phyloP scores from a whole-genome alignment of 2,797 vertebrate species.

The Sebastes iracundus region DNA sequence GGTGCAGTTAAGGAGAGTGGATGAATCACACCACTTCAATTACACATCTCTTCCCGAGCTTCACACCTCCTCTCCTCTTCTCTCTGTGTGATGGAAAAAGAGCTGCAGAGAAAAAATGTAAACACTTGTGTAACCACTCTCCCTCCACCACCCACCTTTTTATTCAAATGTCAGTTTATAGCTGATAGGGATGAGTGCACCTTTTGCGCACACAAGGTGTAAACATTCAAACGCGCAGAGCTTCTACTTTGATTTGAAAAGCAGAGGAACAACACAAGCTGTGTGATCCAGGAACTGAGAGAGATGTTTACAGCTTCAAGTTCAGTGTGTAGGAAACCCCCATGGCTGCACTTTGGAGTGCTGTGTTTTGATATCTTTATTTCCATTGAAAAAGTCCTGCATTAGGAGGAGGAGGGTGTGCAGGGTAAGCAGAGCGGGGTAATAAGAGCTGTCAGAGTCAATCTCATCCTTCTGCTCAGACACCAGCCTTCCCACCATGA shows the following conservation, averaged over 20 bases:
- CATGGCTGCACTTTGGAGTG: conserved; percentile 35
- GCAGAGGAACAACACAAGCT: conserved; percentile 2
- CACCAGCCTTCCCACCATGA: conserved; percentile 27
- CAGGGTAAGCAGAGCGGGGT: neutral
- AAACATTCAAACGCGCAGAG: conserved; percentile 10
- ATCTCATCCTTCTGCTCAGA: conserved; percentile 46
- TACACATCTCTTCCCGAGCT: conserved; percentile 10
- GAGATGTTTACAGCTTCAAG: conserved; percentile 27
- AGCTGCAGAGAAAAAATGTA: neutral
- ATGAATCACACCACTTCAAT: conserved; percentile 46
- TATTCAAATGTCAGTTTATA: conserved; percentile 20
- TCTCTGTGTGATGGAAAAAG: neutral
- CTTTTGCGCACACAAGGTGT: conserved; percentile 3
- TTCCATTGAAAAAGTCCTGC: conserved; percentile 28
- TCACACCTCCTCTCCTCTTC: conserved; percentile 16
- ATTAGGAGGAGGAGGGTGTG: neutral
- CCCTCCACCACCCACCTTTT: conserved; percentile 5
- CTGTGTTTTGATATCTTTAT: conserved; percentile 44
- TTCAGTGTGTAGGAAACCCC: conserved; percentile 13
- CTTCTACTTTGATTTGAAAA: conserved; percentile 36
- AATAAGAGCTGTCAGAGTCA: conserved; percentile 3
- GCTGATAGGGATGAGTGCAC: neutral
- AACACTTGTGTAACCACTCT: conserved; percentile 8
- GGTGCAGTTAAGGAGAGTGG: neutral
- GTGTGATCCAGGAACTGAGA: conserved; percentile 42